Percentiles rank a stretch among this genome's conserved stretches.
Evolutionary conservation across 2,113 vertebrate species (phyloP).

Genomic region (Tor tambroides): DNA sequence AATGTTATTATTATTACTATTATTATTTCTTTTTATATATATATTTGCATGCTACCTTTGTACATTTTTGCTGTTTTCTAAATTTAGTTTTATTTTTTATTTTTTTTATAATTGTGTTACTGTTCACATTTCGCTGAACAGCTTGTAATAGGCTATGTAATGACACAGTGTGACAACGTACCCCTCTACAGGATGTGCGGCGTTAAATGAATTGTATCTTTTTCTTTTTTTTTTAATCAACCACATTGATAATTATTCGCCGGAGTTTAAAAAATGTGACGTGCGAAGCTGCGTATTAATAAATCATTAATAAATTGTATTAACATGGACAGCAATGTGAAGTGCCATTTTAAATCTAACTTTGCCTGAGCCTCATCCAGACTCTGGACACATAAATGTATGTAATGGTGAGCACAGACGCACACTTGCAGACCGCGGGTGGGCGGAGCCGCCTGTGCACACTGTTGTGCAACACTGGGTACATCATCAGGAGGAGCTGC

Average conservation of each 20-base stretch:
- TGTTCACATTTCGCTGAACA: neutral
- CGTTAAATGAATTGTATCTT: neutral
- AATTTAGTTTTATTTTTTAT: no score
- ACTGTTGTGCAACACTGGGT: neutral
- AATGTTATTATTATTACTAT: no score
- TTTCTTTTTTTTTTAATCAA: neutral
- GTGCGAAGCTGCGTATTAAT: neutral
- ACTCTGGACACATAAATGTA: slow-evolving; percentile 59
- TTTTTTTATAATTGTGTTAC: no score
- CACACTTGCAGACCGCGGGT: neutral
- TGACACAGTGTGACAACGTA: neutral
- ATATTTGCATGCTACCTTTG: no score
- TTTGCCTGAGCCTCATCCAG: slow-evolving; percentile 91
- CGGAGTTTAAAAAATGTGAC: neutral
- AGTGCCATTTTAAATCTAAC: slow-evolving; percentile 76
- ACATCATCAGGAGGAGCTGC: slow-evolving; percentile 4
- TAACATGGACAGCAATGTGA: slow-evolving; percentile 25
- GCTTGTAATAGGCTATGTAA: neutral
- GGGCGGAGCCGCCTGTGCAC: slow-evolving; percentile 11
- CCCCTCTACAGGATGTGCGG: neutral
- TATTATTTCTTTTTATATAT: no score
- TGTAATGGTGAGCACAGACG: no score
- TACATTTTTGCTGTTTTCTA: no score
- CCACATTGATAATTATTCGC: neutral
- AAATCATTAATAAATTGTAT: neutral